These are phyloP conservation scores for Lytechinus variegatus DNA, from an alignment of 35 echinoderm and acorn worm genomes.

Conservation along the genomic window DNA sequence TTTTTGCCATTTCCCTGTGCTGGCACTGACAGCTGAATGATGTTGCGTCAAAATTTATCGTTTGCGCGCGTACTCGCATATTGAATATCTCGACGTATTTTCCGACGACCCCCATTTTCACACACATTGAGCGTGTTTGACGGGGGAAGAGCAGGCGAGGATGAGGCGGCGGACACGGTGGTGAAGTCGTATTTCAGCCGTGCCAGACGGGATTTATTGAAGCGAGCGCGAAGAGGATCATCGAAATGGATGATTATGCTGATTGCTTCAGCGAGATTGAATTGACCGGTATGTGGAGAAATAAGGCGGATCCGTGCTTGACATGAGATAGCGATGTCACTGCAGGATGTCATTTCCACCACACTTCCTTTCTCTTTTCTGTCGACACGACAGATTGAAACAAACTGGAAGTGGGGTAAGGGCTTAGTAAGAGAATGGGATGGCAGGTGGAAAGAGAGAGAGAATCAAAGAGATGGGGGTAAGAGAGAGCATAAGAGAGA, in stretches of 20 bases:
- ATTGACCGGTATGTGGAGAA: neutral
- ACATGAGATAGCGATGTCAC: neutral
- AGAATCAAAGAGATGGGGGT: neutral
- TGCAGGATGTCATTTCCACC: neutral
- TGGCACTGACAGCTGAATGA: neutral
- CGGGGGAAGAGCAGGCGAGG: neutral
- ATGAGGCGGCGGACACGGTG: neutral
- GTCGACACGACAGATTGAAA: neutral
- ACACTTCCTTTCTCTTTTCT: neutral
- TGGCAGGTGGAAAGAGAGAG: neutral
- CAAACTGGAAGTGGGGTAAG: neutral
- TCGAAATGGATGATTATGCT: neutral
- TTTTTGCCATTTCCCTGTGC: neutral
- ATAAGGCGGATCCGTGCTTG: neutral
- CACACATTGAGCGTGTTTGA: neutral
- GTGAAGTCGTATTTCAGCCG: neutral
- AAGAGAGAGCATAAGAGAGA: neutral
- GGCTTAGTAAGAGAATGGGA: neutral
- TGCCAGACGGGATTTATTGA: constrained; percentile 10
- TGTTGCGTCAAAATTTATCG: neutral
- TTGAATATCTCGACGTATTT: neutral
- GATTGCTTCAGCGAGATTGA: neutral
- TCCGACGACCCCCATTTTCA: neutral
- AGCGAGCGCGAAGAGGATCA: neutral
- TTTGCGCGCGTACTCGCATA: neutral